A percentile compares a stretch with the other conserved stretches of the same genome.
Evolutionary conservation across 1,140 invertebrate species (phyloP).

Genomic region (Drosophila subobscura): DNA sequence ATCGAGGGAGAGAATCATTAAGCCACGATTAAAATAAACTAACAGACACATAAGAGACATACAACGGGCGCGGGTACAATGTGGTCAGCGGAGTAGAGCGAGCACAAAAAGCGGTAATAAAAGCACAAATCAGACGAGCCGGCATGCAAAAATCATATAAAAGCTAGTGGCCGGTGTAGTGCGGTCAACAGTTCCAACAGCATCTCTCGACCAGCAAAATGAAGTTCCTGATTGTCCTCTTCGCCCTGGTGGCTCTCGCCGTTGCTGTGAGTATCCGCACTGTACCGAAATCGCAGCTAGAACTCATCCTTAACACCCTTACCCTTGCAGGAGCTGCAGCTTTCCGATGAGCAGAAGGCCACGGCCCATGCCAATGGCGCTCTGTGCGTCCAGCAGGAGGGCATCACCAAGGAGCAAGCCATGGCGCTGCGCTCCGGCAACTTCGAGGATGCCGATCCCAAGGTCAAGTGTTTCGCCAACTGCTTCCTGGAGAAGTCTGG

Average conservation of each 20-base stretch:
- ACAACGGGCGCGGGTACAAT: slow-evolving; percentile 18
- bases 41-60: slow-evolving; percentile 25
- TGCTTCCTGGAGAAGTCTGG: slow-evolving; percentile 70
- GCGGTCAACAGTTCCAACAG: slow-evolving; percentile 47
- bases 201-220: slow-evolving; percentile 41
- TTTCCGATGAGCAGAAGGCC: slow-evolving; percentile 61
- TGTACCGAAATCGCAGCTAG: too few relatives aligned
- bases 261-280: slow-evolving; percentile 42
- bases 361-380: slow-evolving; percentile 38
- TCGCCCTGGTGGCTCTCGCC: slow-evolving; percentile 47
- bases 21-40: slow-evolving; percentile 58
- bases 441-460: slow-evolving; percentile 50
- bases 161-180: slow-evolving; percentile 43
- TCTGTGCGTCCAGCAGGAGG: slow-evolving; percentile 57
- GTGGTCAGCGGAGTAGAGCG: slow-evolving; percentile 59
- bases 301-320: too few relatives aligned
- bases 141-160: slow-evolving; percentile 61
- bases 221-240: slow-evolving; percentile 63
- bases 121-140: slow-evolving; percentile 35
- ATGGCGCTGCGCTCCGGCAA: slow-evolving; percentile 42
- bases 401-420: slow-evolving; percentile 69
- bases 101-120: slow-evolving; percentile 45
- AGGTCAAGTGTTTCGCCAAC: slow-evolving; percentile 69
- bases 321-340: slow-evolving; percentile 20
- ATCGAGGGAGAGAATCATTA: slow-evolving; percentile 36